Evolutionary conservation across 2,888 invertebrate species (phyloP).

Genomic region (Loripinus fragilis): DNA sequence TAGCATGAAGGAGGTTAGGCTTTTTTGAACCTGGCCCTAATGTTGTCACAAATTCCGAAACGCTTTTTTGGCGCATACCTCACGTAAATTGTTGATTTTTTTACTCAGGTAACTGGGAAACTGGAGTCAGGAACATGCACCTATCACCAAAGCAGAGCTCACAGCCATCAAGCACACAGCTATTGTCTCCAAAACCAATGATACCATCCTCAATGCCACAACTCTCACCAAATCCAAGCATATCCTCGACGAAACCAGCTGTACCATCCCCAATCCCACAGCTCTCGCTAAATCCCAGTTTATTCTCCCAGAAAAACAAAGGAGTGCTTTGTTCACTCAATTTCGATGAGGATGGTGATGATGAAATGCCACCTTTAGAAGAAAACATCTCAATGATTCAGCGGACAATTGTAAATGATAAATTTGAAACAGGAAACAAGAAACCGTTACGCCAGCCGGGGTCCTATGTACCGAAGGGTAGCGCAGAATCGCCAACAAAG

Average conservation of each 20-base stretch:
- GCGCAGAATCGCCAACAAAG: neutral
- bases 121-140: neutral
- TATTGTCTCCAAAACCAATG: neutral
- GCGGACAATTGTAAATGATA: neutral
- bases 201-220: neutral
- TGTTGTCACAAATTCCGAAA: no score
- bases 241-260: neutral
- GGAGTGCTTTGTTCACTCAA: neutral
- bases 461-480: neutral
- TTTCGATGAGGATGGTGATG: neutral
- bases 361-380: conserved; percentile 6
- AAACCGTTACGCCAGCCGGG: neutral
- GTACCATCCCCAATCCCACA: no score
- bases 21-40: no score
- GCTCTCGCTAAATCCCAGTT: no score
- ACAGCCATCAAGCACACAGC: neutral
- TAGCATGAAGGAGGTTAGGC: no score
- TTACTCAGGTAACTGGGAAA: neutral
- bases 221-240: neutral
- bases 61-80: no score
- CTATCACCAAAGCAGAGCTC: neutral
- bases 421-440: neutral
- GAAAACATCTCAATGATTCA: neutral
- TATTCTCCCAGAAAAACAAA: neutral
- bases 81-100: no score